phyloP scores from a whole-genome alignment of 1,140 invertebrate genomes.

The Pogonognathellus flavescens region DNA sequence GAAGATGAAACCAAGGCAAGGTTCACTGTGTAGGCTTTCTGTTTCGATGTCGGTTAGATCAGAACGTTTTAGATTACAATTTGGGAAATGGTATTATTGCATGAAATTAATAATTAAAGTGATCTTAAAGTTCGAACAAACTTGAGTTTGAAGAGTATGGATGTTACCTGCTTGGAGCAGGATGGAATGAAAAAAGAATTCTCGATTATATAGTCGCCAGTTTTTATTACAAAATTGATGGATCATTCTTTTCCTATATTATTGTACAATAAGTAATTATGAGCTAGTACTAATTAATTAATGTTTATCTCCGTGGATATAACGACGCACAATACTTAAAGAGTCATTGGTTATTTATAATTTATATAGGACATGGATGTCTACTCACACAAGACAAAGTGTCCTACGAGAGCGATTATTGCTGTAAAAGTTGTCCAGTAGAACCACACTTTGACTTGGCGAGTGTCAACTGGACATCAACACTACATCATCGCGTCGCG shows the following conservation, averaged over 20 bases:
- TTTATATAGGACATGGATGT: constrained; percentile 35
- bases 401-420: constrained; percentile 49
- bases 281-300: constrained; percentile 43
- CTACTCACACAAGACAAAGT: constrained; percentile 40
- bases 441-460: constrained; percentile 45
- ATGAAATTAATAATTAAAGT: too few relatives aligned
- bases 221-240: constrained; percentile 49
- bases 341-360: constrained; percentile 50
- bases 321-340: constrained; percentile 49
- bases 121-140: too few relatives aligned
- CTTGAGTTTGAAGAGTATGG: not conserved
- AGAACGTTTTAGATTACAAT: too few relatives aligned
- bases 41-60: too few relatives aligned
- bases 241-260: constrained; percentile 45
- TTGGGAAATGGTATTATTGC: too few relatives aligned
- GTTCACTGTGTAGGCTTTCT: too few relatives aligned
- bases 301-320: constrained; percentile 42
- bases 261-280: constrained; percentile 50
- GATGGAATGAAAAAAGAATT: not conserved
- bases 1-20: too few relatives aligned
- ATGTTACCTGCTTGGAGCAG: not conserved
- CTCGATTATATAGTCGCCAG: constrained; percentile 19
- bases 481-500: constrained; percentile 39
- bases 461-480: constrained; percentile 43
- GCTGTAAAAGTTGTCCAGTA: constrained; percentile 41